Conservation (phyloP, 2,797 vertebrate species). For the Phyllotis vaccarum region DNA sequence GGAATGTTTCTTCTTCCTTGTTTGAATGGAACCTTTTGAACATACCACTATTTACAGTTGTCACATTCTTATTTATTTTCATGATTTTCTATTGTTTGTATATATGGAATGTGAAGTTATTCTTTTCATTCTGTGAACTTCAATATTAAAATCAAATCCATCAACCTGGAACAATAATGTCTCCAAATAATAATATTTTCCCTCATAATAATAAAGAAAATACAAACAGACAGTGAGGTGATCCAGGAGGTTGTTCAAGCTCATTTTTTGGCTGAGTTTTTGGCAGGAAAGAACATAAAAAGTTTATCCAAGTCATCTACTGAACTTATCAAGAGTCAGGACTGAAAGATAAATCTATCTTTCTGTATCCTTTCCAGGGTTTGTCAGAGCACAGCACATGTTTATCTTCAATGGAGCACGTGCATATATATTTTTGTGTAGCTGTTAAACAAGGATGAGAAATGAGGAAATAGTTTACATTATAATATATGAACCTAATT, state of each 20-base stretch:
- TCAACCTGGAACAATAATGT: neutral
- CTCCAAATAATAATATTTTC: neutral
- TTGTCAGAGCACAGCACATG: neutral
- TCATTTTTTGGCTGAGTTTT: neutral
- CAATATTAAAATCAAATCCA: constrained; percentile 35
- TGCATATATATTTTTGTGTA: neutral
- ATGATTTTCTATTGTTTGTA: neutral
- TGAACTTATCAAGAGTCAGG: neutral
- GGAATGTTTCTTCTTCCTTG: neutral
- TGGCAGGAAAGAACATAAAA: constrained; percentile 19
- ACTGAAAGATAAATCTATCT: neutral
- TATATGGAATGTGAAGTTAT: constrained; percentile 16
- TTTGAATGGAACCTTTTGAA: constrained; percentile 21
- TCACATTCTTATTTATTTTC: neutral
- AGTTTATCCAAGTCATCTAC: neutral
- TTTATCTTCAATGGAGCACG: neutral
- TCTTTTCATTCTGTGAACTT: constrained; percentile 2
- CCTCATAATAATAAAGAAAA: neutral
- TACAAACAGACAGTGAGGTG: neutral
- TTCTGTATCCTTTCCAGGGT: neutral
- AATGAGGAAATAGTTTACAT: constrained; percentile 7
- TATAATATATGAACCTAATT: neutral
- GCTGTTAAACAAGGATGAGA: neutral
- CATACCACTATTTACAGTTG: neutral
- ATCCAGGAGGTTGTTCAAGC: neutral